Base-by-base conservation (phyloP, 1,140 invertebrate genomes). In the Rhizoglyphus robini region DNA sequence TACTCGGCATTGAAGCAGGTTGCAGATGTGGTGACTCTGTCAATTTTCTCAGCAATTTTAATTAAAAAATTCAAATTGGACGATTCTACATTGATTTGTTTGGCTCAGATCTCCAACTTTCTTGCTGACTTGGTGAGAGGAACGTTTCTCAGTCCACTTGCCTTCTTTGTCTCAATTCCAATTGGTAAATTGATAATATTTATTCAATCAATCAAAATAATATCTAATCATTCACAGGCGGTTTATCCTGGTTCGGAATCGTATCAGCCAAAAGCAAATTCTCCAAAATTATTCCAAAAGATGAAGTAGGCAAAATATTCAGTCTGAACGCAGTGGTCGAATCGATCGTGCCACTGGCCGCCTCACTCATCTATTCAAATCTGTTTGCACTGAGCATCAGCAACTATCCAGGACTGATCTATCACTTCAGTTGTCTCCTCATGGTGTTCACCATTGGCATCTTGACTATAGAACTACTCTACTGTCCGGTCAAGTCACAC, bases 241-340 rank as follows among this genome's bases (percentile, higher is more conserved):
- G 51, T 32, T 32, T 54, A 8, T 11, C 8, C 23, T 8, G 51
- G 8, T 54, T 54, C 23, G 51, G 8, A 15, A 20, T 54, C 8
- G 51, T 54, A 8, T 54, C 51, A 8, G 51, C 51, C 15, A 54
- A 54, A 54, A 32, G 23, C 20, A 54, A 54, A 54, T 54, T 54
- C 31, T 54, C 51, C 31, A 54, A 54, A 54, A 54, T 54, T 54
- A 32, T 54, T 54, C 51, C 51, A 25, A 8, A 8, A 54, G 23
- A 54, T 54, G 51, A 54, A 54, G 20, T 32, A 11, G 51, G 51
- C 51, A 54, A 54, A 32, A 54, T 54, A 54, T 54, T 8, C 23
- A 54, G 51, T 20, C 31, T 54, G 23, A 8, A 5, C 5, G 51
- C 8, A 25, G 23, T 23, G 15, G 23, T 54, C 23, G 51, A 54